Percentiles rank a stretch among this genome's conserved stretches.
phyloP scores from a whole-genome alignment of 2,113 vertebrate genomes.

The Megaceryle torquata region DNA sequence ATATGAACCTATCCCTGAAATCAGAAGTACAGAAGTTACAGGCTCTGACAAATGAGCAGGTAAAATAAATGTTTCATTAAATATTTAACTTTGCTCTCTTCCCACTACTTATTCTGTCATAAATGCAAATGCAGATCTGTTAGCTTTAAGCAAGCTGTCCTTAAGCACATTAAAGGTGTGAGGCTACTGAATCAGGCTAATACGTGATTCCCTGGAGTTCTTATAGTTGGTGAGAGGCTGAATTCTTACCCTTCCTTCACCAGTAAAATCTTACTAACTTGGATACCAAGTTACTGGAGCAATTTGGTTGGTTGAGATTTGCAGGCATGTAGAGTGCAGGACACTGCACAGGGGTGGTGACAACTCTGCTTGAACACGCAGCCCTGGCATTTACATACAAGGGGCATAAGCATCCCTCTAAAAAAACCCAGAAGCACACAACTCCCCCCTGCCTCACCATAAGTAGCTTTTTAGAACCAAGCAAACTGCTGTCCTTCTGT shows the following conservation, averaged over 20 bases:
- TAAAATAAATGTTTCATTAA: slow-evolving; percentile 31
- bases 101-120: neutral
- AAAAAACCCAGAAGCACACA: neutral
- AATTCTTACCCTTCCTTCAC: neutral
- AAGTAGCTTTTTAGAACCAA: neutral
- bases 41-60: slow-evolving; percentile 89
- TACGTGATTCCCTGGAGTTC: neutral
- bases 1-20: slow-evolving; percentile 88
- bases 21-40: slow-evolving; percentile 89
- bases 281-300: neutral
- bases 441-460: accelerated
- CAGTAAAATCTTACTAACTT: neutral
- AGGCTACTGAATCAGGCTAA: neutral
- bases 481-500: neutral
- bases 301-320: neutral
- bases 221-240: neutral
- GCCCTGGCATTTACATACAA: neutral
- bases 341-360: neutral
- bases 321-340: neutral
- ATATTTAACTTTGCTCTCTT: neutral
- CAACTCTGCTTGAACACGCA: neutral
- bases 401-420: neutral
- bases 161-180: neutral
- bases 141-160: neutral
- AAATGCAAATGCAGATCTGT: neutral